phyloP scores from a whole-genome alignment of 2,888 invertebrate genomes.

The Corbicula japonica region DNA sequence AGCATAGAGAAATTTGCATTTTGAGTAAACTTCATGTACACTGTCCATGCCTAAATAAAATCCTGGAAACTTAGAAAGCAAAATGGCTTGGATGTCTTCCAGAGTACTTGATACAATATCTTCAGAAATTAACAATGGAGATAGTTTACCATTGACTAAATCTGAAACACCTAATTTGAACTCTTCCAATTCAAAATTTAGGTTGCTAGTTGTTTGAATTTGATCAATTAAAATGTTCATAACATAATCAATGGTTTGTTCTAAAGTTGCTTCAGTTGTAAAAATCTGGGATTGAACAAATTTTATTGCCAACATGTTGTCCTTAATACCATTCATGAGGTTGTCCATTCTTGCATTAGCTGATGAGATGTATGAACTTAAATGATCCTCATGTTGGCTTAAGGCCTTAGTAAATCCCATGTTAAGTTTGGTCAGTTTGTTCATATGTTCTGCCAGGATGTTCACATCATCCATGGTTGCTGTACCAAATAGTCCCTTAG shows the following conservation, averaged over 20 bases:
- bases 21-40: slow-evolving; percentile 10
- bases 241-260: slow-evolving; percentile 14
- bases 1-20: slow-evolving; percentile 30
- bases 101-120: slow-evolving; percentile 2
- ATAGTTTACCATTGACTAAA: slow-evolving; percentile 35
- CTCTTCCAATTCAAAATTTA: slow-evolving; percentile 28
- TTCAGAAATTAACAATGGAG: slow-evolving; percentile 33
- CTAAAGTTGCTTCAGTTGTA: slow-evolving; percentile 5
- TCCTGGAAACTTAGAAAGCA: slow-evolving; percentile 24
- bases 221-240: slow-evolving; percentile 31
- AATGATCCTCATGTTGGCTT: slow-evolving; percentile 32
- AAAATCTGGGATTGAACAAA: slow-evolving; percentile 13
- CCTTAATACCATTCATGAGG: slow-evolving; percentile 28
- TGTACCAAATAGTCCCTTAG: slow-evolving; percentile 35
- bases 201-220: slow-evolving; percentile 8
- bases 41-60: slow-evolving; percentile 28
- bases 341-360: slow-evolving; percentile 40
- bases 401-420: slow-evolving; percentile 15
- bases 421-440: slow-evolving; percentile 18
- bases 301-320: slow-evolving; percentile 36
- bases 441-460: slow-evolving; percentile 40
- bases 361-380: slow-evolving; percentile 43
- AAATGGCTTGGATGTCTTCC: slow-evolving; percentile 19
- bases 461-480: slow-evolving; percentile 42
- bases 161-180: slow-evolving; percentile 8